A percentile compares a stretch with the other conserved stretches of the same genome.
These are phyloP conservation scores for Diadema setosum DNA, from an alignment of 35 echinoderm and acorn worm genomes.

Conservation along the genomic window DNA sequence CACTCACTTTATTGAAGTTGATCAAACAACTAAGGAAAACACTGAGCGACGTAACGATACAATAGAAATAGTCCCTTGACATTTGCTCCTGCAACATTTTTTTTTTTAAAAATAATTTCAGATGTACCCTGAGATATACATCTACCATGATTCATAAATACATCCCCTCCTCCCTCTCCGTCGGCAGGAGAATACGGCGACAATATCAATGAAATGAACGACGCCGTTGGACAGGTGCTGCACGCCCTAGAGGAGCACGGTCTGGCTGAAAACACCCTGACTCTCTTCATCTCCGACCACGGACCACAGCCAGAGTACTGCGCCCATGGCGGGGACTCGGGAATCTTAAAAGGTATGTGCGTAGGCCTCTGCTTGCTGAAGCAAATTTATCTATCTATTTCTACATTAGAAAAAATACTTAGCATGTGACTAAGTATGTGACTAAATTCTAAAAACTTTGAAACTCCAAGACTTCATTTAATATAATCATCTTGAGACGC, in stretches of 20 bases:
- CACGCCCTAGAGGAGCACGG: background rate
- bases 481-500: too few species aligned
- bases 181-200: slow-evolving; percentile 24
- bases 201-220: slow-evolving; percentile 15
- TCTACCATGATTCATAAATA: background rate
- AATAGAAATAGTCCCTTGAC: too few species aligned
- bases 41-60: too few species aligned
- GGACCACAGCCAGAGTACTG: slow-evolving; percentile 17
- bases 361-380: background rate
- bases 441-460: too few species aligned
- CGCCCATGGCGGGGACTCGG: background rate
- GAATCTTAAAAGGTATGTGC: slow-evolving; percentile 40
- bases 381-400: background rate
- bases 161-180: background rate
- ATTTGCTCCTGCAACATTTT: too few species aligned
- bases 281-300: slow-evolving; percentile 16
- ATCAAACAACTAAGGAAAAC: too few species aligned
- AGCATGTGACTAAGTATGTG: background rate
- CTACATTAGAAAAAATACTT: background rate
- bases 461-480: too few species aligned
- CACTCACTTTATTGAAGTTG: too few species aligned
- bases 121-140: too few species aligned
- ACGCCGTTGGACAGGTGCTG: slow-evolving; percentile 13
- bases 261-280: slow-evolving; percentile 7
- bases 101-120: too few species aligned